These are phyloP conservation scores for Zele albiditarsus DNA, from an alignment of 2,888 invertebrate genomes.

Conservation along the genomic window DNA sequence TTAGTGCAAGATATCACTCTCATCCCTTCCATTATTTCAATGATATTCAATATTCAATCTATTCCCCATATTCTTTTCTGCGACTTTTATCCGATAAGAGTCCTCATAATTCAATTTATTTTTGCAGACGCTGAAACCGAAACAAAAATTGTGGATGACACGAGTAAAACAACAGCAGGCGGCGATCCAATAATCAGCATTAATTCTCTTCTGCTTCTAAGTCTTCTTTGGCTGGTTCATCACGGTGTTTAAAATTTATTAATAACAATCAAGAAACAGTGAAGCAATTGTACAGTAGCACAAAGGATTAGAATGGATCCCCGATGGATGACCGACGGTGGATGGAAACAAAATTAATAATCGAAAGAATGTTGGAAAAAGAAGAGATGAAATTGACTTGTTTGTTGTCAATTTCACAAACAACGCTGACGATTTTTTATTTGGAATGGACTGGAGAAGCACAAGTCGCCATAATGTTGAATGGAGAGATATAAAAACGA, in stretches of 20 bases:
- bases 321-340: conserved; percentile 32
- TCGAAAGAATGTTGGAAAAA: background rate
- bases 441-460: conserved; percentile 26
- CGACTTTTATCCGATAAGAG: too few species aligned
- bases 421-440: conserved; percentile 44
- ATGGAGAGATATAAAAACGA: conserved; percentile 31
- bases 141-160: conserved; percentile 21
- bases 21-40: background rate
- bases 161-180: conserved; percentile 13
- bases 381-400: conserved; percentile 15
- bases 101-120: background rate
- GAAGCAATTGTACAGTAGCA: conserved; percentile 33
- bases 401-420: background rate
- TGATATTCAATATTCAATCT: background rate
- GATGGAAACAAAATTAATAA: conserved; percentile 30
- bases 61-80: background rate
- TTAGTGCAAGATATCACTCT: background rate
- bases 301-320: conserved; percentile 32
- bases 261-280: background rate
- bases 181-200: conserved; percentile 18
- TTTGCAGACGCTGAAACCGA: conserved; percentile 23
- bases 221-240: conserved; percentile 32
- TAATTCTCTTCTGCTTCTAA: conserved; percentile 23
- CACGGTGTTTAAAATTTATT: conserved; percentile 30
- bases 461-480: conserved; percentile 25